These are phyloP conservation scores for Thera obeliscata DNA, from an alignment of 2,888 invertebrate species.

Conservation along the genomic window DNA sequence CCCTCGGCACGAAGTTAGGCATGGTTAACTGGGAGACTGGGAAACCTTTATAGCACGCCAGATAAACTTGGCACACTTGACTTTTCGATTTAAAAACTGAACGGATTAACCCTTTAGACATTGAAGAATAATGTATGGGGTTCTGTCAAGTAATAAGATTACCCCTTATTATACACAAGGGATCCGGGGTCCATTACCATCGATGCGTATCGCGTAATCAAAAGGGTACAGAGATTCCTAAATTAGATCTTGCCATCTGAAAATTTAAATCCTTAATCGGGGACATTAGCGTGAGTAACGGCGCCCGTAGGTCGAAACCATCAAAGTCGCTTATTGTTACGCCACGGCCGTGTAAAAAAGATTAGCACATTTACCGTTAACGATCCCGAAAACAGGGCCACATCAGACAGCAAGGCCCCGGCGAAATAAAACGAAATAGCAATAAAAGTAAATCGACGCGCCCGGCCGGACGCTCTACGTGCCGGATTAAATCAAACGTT, in stretches of 20 bases:
- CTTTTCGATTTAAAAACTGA: slow-evolving; percentile 42
- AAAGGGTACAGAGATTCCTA: slow-evolving; percentile 46
- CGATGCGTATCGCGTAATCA: slow-evolving; percentile 43
- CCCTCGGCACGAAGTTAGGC: slow-evolving; percentile 52
- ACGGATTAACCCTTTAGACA: slow-evolving; percentile 38
- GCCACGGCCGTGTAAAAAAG: slow-evolving; percentile 74
- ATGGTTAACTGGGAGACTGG: slow-evolving; percentile 49
- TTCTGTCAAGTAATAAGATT: slow-evolving; percentile 35
- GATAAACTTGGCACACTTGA: slow-evolving; percentile 44
- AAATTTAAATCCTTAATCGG: slow-evolving; percentile 68
- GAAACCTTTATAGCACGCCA: slow-evolving; percentile 47
- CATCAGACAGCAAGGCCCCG: slow-evolving; percentile 69
- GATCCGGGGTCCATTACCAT: slow-evolving; percentile 43
- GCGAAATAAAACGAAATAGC: slow-evolving; percentile 80
- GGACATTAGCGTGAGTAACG: slow-evolving; percentile 67
- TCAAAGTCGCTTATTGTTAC: slow-evolving; percentile 71
- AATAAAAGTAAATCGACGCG: slow-evolving; percentile 82
- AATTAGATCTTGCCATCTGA: slow-evolving; percentile 53
- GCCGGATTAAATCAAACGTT: slow-evolving; percentile 82
- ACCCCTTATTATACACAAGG: slow-evolving; percentile 39
- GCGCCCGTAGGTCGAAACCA: slow-evolving; percentile 59
- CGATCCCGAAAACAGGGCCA: slow-evolving; percentile 79
- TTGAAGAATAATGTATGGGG: slow-evolving; percentile 30
- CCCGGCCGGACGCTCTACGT: slow-evolving; percentile 68
- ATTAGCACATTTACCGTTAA: slow-evolving; percentile 82